These are phyloP conservation scores for Petrocephalus sullivani DNA, from an alignment of 2,797 vertebrate genomes.

Conservation along the genomic window DNA sequence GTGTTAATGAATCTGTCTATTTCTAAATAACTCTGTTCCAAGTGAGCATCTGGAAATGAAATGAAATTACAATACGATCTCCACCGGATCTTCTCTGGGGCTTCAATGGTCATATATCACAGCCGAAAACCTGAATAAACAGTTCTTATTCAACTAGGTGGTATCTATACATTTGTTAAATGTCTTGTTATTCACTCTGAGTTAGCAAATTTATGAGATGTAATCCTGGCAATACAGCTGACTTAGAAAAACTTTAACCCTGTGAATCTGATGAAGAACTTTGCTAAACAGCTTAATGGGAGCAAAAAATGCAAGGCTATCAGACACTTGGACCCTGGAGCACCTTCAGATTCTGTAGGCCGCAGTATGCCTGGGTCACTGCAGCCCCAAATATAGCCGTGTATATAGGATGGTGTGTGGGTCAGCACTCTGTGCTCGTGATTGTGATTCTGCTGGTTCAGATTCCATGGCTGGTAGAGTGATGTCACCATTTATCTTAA, in stretches of 20 bases:
- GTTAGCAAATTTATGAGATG: neutral
- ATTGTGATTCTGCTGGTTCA: neutral
- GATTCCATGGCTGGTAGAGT: neutral
- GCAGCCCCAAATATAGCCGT: neutral
- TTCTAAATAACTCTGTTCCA: neutral
- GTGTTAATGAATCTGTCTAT: neutral
- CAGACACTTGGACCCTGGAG: neutral
- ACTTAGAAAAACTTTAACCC: neutral
- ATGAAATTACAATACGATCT: neutral
- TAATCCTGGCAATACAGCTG: neutral
- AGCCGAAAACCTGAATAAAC: neutral
- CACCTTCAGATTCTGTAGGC: neutral
- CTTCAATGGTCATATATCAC: neutral
- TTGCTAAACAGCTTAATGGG: neutral
- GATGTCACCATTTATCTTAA: neutral
- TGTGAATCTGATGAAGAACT: neutral
- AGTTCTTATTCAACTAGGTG: neutral
- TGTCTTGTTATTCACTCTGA: neutral
- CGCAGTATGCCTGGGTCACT: neutral
- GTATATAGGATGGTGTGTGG: neutral
- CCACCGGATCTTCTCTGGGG: neutral
- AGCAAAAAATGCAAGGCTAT: neutral
- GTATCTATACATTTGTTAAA: neutral
- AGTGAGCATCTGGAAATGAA: neutral
- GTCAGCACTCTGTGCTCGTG: neutral